Percentiles rank a stretch among this genome's conserved stretches.
Evolutionary conservation across 1,140 invertebrate species (phyloP).

Genomic region (Diabrotica virgifera): DNA sequence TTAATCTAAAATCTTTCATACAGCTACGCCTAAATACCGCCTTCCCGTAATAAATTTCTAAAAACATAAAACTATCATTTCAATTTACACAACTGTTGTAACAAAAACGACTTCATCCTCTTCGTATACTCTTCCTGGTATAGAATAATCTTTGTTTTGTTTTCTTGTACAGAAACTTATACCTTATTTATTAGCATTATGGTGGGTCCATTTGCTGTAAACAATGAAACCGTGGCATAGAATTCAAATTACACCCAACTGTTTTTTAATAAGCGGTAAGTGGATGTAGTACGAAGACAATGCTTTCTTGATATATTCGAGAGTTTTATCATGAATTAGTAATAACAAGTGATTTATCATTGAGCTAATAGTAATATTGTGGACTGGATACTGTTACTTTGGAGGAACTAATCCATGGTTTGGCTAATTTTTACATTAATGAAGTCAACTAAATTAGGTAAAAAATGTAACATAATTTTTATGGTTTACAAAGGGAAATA

Average conservation of each 20-base stretch:
- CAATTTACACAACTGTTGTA: too few species aligned
- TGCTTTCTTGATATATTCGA: slow-evolving; percentile 21
- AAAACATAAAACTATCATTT: too few species aligned
- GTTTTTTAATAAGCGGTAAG: slow-evolving; percentile 31
- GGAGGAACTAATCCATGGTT: too few species aligned
- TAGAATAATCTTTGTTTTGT: neutral
- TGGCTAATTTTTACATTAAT: too few species aligned
- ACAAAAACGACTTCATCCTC: neutral
- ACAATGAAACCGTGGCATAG: slow-evolving; percentile 28
- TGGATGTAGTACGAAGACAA: slow-evolving; percentile 24
- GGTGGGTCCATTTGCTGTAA: slow-evolving; percentile 30
- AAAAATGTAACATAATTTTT: too few species aligned
- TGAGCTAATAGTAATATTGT: neutral
- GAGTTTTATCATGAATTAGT: slow-evolving; percentile 3
- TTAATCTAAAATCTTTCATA: too few species aligned
- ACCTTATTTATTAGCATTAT: slow-evolving; percentile 27
- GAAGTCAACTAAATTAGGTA: too few species aligned
- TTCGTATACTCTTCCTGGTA: neutral
- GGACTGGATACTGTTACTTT: too few species aligned
- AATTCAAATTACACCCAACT: slow-evolving; percentile 30
- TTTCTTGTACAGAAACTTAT: slow-evolving; percentile 22
- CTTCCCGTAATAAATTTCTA: too few species aligned
- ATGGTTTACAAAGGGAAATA: too few species aligned
- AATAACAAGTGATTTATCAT: slow-evolving; percentile 1
- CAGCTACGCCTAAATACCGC: too few species aligned